These are phyloP conservation scores for Dysmachus trigonus DNA, from an alignment of 2,888 invertebrate genomes.

Conservation along the genomic window DNA sequence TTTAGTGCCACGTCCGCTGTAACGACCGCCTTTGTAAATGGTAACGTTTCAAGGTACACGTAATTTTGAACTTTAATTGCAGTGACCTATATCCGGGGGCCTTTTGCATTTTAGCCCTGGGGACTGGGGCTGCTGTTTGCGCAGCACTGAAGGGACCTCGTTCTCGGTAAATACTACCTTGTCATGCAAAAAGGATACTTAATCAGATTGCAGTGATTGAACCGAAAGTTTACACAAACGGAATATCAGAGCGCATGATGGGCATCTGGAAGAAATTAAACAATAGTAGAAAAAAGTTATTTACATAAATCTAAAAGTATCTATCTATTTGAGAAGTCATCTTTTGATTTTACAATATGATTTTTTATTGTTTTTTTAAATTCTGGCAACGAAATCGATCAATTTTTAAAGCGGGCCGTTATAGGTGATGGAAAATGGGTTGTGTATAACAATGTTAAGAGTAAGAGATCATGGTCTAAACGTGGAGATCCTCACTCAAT, in stretches of 20 bases:
- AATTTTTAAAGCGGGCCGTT: no score
- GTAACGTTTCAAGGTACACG: conserved; percentile 19
- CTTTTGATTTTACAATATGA: no score
- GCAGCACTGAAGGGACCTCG: background rate
- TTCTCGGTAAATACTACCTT: background rate
- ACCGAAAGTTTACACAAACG: background rate
- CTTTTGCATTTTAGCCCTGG: background rate
- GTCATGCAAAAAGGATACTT: conserved; percentile 3
- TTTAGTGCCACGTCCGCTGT: background rate
- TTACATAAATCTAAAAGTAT: no score
- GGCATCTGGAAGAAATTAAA: background rate
- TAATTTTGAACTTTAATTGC: conserved; percentile 34
- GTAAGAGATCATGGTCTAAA: no score
- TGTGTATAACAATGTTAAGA: no score
- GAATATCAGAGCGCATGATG: background rate
- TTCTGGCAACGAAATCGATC: no score
- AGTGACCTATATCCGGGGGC: background rate
- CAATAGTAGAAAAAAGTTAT: background rate
- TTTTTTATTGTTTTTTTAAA: no score
- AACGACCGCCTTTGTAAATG: conserved; percentile 7
- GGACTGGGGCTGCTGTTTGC: background rate
- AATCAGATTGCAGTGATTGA: background rate
- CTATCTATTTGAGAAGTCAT: no score
- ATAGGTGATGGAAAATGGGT: no score
- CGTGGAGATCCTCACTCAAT: no score